Base-by-base conservation (phyloP, 2,888 invertebrate genomes). In the Asteroscopus sphinx region DNA sequence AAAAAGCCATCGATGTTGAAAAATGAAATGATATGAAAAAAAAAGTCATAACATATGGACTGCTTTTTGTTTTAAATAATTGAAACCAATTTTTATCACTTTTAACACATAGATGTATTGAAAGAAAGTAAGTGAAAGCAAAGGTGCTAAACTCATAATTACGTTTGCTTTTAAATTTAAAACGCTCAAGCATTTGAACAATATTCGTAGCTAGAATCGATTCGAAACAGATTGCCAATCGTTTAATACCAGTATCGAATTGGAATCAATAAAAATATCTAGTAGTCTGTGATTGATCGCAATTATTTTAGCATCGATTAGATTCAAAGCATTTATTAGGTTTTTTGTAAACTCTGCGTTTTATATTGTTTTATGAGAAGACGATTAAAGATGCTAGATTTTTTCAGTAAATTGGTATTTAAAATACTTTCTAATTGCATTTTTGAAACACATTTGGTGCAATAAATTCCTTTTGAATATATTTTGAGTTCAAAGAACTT, bases 91-190 rank as follows among this genome's bases (percentile, higher is more conserved):
- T 48, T n/a, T 30, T 16, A 45, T 32, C 7, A 33, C 25, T 42
- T 39, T 17, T n/a, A 32, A 12, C 15, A 21, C 32, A 39, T 26
- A 26, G 9, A 45, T 53, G 53, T 68, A 57, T 58, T 47, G 53
- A 44, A 79, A 74, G 82, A 86, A 84, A 87, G 82, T 60, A 15
- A 74, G 84, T 69, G 83, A 87, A 85, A 87, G 82, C 46, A 36
- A 47, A 51, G 47, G 47, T 63, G 65, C 26, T 68, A 76, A 73
- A 44, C 25, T 44, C 28, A 48, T 61, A 73, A 74, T 60, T 73
- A 66, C 54, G 67, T 68, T 69, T 66, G 46, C 65, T 73, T 70
- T 54, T 30, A 54, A 54, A 59, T 59, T 56, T 47, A 42, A 63
- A 58, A 64, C 49, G 45, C 49, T 51, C 60, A 62, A 12, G 54